Percentiles rank a stretch among this genome's conserved stretches.
phyloP scores from a whole-genome alignment of 1,140 invertebrate species.

The Cydia amplana region DNA sequence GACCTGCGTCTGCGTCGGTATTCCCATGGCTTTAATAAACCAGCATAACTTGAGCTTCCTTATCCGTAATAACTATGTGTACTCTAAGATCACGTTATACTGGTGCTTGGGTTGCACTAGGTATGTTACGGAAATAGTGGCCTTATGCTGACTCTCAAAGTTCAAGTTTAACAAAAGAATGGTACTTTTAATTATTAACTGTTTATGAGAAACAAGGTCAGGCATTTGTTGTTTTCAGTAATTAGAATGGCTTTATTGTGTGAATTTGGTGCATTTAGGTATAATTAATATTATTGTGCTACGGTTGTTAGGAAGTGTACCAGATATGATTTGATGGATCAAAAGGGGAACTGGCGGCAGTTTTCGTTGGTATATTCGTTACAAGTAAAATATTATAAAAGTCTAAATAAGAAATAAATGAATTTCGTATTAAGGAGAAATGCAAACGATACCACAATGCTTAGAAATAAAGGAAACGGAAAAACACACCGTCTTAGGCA shows the following conservation, averaged over 20 bases:
- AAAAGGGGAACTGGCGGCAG: not conserved
- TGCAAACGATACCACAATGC: too few relatives aligned
- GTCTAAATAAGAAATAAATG: too few relatives aligned
- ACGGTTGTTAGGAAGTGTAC: not conserved
- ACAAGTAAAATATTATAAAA: too few relatives aligned
- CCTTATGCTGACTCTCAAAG: conserved; percentile 35
- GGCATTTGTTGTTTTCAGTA: conserved; percentile 26
- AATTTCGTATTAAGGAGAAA: too few relatives aligned
- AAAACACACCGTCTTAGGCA: too few relatives aligned
- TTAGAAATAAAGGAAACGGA: too few relatives aligned
- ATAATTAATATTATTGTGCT: not conserved
- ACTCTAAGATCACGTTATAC: not conserved
- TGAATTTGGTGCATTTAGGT: not conserved
- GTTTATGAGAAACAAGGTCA: conserved; percentile 35
- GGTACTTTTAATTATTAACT: conserved; percentile 38
- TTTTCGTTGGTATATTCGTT: too few relatives aligned
- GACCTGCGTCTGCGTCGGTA: not conserved
- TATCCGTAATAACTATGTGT: not conserved
- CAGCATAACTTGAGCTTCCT: not conserved
- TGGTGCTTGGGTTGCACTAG: conserved; percentile 22
- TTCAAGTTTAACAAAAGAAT: conserved; percentile 51
- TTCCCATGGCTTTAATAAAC: not conserved
- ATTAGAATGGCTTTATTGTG: conserved; percentile 11
- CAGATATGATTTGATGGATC: not conserved
- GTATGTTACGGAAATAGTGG: not conserved